These are phyloP conservation scores for Phylloscopus trochiloides DNA, from an alignment of 2,113 vertebrate genomes.

Conservation along the genomic window DNA sequence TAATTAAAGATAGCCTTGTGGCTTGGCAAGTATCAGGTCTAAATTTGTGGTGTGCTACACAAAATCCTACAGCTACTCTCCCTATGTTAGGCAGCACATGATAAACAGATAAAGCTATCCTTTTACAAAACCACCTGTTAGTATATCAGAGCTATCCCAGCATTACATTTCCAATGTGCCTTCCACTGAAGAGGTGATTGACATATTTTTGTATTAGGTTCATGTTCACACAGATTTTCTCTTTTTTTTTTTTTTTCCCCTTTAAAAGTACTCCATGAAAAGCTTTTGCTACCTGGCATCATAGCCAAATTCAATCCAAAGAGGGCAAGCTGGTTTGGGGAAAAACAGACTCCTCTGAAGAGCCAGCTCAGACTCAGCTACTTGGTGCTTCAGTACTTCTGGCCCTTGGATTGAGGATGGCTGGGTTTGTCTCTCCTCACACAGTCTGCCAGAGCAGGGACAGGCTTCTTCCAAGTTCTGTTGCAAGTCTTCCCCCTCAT, in stretches of 20 bases:
- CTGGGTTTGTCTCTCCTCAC: not conserved
- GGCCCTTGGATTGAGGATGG: not conserved
- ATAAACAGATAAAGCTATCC: not conserved
- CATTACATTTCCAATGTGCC: not conserved
- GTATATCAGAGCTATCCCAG: not conserved
- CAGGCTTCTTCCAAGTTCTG: not conserved
- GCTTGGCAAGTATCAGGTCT: not conserved
- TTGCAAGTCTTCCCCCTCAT: not conserved
- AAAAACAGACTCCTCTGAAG: not conserved
- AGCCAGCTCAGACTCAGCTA: not conserved
- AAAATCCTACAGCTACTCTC: not conserved
- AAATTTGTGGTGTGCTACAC: not conserved
- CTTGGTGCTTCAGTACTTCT: not conserved
- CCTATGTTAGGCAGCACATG: not conserved
- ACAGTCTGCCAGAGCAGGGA: not conserved
- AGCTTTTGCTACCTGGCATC: not conserved
- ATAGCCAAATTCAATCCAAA: not conserved
- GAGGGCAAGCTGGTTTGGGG: not conserved
- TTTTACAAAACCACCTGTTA: not conserved
- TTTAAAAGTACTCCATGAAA: not conserved
- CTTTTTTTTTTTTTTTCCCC: fast-evolving
- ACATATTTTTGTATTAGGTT: not conserved
- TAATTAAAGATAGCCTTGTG: not conserved
- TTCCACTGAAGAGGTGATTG: not conserved
- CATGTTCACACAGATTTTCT: not conserved